Evolutionary conservation across 2,888 invertebrate species (phyloP).

Genomic region (Ochlodes sylvanus): DNA sequence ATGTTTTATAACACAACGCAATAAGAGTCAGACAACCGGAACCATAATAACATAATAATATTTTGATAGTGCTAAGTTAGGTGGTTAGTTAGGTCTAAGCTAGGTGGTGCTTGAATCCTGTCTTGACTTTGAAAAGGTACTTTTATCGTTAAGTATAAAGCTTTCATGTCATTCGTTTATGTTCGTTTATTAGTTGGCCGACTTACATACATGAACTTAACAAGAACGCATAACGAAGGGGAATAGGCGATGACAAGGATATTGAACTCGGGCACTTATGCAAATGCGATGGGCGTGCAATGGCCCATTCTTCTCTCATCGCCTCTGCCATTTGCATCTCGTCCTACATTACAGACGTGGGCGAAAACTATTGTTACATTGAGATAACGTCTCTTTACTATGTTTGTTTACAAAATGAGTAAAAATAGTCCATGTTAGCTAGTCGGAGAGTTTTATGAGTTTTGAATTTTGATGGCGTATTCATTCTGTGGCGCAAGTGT

Average conservation of each 20-base stretch:
- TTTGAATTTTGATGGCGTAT: too few species aligned
- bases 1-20: too few species aligned
- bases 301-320: conserved; percentile 69
- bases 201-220: conserved; percentile 3
- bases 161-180: too few species aligned
- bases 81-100: too few species aligned
- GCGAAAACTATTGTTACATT: conserved; percentile 30
- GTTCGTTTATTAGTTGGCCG: neutral
- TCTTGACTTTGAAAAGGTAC: too few species aligned
- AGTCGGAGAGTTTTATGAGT: too few species aligned
- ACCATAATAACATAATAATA: too few species aligned
- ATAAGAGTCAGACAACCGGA: too few species aligned
- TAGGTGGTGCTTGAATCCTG: too few species aligned
- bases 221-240: conserved; percentile 26
- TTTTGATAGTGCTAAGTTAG: too few species aligned
- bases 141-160: too few species aligned
- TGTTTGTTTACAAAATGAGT: neutral
- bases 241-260: conserved; percentile 50
- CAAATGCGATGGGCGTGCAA: conserved; percentile 67
- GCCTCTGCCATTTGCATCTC: conserved; percentile 48
- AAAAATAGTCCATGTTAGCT: neutral
- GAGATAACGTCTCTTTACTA: conserved; percentile 8
- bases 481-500: too few species aligned
- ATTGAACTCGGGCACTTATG: conserved; percentile 72
- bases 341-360: conserved; percentile 35